Evolutionary conservation across 1,140 invertebrate genomes (phyloP).

Genomic region (Drosophila repletoides): DNA sequence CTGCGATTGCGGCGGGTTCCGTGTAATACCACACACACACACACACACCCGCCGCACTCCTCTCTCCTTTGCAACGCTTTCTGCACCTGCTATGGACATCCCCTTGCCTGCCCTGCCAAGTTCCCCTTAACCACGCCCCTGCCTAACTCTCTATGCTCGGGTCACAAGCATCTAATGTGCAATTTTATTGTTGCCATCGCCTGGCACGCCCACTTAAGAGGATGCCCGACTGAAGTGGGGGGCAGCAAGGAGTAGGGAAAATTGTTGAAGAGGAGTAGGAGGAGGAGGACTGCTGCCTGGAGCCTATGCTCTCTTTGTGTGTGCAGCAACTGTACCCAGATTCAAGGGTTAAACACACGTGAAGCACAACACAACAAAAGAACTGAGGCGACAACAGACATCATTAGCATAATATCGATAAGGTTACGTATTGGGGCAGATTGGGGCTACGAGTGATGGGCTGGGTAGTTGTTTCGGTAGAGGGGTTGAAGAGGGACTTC

Average conservation of each 20-base stretch:
- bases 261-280: too few relatives aligned
- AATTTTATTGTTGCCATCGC: slow-evolving; percentile 50
- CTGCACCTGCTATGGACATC: slow-evolving; percentile 30
- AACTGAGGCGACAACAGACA: slow-evolving; percentile 6
- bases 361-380: too few relatives aligned
- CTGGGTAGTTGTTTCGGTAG: too few relatives aligned
- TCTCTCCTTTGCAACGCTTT: slow-evolving; percentile 65
- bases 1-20: background rate
- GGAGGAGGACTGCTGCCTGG: too few relatives aligned
- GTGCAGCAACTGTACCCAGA: slow-evolving; percentile 7
- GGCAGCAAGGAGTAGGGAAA: background rate
- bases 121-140: background rate
- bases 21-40: slow-evolving; percentile 59
- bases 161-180: slow-evolving; percentile 58
- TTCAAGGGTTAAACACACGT: slow-evolving; percentile 11
- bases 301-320: background rate
- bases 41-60: too few relatives aligned
- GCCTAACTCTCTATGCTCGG: slow-evolving; percentile 2
- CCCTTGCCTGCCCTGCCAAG: background rate
- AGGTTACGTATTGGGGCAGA: background rate
- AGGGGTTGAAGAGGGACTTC: too few relatives aligned
- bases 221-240: background rate
- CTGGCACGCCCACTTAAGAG: slow-evolving; percentile 48
- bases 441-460: too few relatives aligned
- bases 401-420: slow-evolving; percentile 9